Evolutionary conservation across 2,113 vertebrate species (phyloP), one percentile per base, ranked within the genome.

Genomic region (Hydrochoerus hydrochaeris): DNA sequence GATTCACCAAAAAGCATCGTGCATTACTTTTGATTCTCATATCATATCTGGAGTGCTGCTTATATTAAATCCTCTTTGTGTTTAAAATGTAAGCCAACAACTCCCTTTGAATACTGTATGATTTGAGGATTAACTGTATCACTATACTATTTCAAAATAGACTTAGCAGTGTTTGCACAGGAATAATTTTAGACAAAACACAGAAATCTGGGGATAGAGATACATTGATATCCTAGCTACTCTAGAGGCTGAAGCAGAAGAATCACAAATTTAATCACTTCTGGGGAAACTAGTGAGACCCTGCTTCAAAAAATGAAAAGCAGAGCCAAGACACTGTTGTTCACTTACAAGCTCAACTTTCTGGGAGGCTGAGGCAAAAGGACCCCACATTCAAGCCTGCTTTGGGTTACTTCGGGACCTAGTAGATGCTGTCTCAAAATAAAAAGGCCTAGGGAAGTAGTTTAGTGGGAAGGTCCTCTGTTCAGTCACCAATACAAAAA

Each of bases 11-110:
- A 94, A 93, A 80, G 4, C 52, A 78, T 46, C 81, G 67, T 90
- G 82, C 58, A 81, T 60, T 73, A 63, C 26, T 92, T 96, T 73
- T 54, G 46, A 94, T 62, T 63, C 28, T 60, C 46, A 35, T 2
- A 20, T 11, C 57, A 9, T 49, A 89, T 77, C 69, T 88, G 32
- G 4, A 96, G 46, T n/a, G 88, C 5, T 82, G 41, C 38, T 75
- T 95, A n/a, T 81, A 97, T 85, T 95, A 82, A 89, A 91, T 93
- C 9, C 17, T 89, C 17, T 92, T 75, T 20, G 35, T 60, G 9
- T 75, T 94, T 54, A 92, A 90, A 75, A 89, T 32, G 16, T 60
- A 96, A 88, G 65, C 17, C 41, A 89, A 5, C 52, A 92, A 73
- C 58, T 57, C 49, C 6, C 62, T 85, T 84, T 44, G 75, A 90